phyloP scores from a whole-genome alignment of 92 coral and sea anemone genomes.

The Phymanthus crucifer region DNA sequence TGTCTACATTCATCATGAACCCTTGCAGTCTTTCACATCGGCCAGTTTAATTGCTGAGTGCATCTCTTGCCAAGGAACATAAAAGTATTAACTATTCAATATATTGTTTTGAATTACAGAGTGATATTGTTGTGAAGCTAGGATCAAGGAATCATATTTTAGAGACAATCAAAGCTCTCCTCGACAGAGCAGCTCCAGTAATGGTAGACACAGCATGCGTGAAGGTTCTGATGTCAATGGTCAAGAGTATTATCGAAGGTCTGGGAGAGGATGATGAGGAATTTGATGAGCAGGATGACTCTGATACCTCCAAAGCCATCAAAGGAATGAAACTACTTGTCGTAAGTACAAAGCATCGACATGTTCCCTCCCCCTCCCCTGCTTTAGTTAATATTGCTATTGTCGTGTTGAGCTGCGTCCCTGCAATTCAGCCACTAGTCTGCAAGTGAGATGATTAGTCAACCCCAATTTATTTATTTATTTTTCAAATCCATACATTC shows the following conservation, averaged over 20 bases:
- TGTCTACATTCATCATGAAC: no score
- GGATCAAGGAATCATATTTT: constrained; percentile 81
- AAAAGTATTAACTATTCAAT: not conserved
- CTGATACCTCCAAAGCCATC: constrained; percentile 52
- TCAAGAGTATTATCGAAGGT: constrained; percentile 69
- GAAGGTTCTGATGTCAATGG: constrained; percentile 61
- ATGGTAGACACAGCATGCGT: constrained; percentile 78
- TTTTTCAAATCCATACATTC: no score
- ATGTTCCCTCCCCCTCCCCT: not conserved
- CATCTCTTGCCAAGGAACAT: not conserved
- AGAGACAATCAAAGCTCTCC: constrained; percentile 82
- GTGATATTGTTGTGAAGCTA: constrained; percentile 76
- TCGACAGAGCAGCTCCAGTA: constrained; percentile 91
- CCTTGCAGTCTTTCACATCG: no score
- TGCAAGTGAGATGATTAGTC: no score
- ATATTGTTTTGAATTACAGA: constrained; percentile 41
- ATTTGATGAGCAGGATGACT: constrained; percentile 56
- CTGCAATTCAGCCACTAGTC: no score
- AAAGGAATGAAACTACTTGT: constrained; percentile 72
- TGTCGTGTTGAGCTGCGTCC: no score
- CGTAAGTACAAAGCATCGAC: constrained; percentile 37
- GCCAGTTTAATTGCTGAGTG: no score
- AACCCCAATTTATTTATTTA: no score
- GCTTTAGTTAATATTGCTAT: not conserved
- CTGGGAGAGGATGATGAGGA: constrained; percentile 57